Evolutionary conservation across 2,888 invertebrate genomes (phyloP), one percentile per base, ranked within the genome.

Genomic region (Chaitophorus viminalis): DNA sequence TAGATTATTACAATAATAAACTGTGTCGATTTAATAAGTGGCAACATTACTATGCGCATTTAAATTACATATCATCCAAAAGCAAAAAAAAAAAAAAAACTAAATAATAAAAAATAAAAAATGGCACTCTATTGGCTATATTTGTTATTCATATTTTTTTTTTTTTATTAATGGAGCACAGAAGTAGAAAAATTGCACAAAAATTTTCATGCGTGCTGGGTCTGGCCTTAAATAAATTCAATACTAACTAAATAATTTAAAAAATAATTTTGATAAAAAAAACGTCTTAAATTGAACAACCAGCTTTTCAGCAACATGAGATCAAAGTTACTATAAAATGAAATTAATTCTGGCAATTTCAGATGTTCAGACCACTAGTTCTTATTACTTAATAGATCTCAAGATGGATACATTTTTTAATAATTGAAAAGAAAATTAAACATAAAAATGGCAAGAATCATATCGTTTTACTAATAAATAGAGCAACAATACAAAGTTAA

Each of bases 251-350:
- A 70, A 72, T 87, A 79, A 29, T 70, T 87, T 74, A 46, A 79
- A 87, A 86, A 81, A 87, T 87, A 87, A 87, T 87, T 87, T 87
- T 87, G 87, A 87, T 87, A 84, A 84, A 83, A 82, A 52, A 76
- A 77, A 86, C 3, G 36, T 72, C 86, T 78, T 81, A 79, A 65
- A 87, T 81, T 87, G 87, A 81, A 87, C 72, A 87, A 81, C 79
- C 87, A 68, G 76, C 76, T 84, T 84, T 76, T 76, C 84, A 87
- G 87, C 87, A 78, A 86, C 78, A 79, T 87, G 87, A 87, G 87
- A 87, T 87, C 87, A 87, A 87, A 72, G 87, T 87, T 87, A 74
- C 79, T 87, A 87, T 81, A 52, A 86, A 84, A 74, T 81, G 87
- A 79, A 74, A 87, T 52, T 87, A 87, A 87, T 87, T 87, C 81